Conservation (phyloP, 1,140 invertebrate genomes). For the Zaprionus inermis region DNA sequence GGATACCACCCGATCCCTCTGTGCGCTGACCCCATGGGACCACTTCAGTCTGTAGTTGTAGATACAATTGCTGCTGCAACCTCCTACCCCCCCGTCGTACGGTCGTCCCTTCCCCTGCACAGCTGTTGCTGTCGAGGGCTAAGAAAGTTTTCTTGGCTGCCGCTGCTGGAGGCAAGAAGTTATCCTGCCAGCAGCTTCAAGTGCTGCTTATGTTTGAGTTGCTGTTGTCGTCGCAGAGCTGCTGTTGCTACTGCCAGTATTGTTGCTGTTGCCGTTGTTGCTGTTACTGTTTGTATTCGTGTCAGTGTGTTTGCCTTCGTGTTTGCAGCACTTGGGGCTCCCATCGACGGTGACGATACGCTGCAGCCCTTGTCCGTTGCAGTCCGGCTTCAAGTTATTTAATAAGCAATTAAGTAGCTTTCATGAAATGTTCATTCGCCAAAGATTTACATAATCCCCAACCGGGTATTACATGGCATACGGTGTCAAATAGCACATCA, state of each 20-base stretch:
- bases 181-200: conserved; percentile 33
- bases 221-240: conserved; percentile 11
- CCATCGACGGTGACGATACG: neutral
- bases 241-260: conserved; percentile 34
- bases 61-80: conserved; percentile 16
- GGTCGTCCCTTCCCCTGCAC: neutral
- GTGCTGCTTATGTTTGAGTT: conserved; percentile 48
- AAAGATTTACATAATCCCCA: conserved; percentile 62
- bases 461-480: neutral
- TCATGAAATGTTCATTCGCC: conserved; percentile 47
- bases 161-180: conserved; percentile 28
- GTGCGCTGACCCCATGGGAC: conserved; percentile 9
- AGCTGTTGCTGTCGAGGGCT: conserved; percentile 29
- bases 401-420: conserved; percentile 73
- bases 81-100: neutral
- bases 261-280: conserved; percentile 2
- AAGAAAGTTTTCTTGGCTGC: conserved; percentile 37
- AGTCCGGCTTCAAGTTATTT: conserved; percentile 55
- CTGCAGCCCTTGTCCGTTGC: conserved; percentile 5
- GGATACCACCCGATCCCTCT: conserved; percentile 1
- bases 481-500: conserved; percentile 15
- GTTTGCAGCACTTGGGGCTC: conserved; percentile 51
- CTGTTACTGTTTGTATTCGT: conserved; percentile 39
- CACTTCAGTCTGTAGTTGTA: conserved; percentile 14
- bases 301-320: conserved; percentile 45